A percentile compares a stretch with the other conserved stretches of the same genome.
Conservation (phyloP, 1,140 invertebrate genomes). For the Penaeus chinensis region DNA sequence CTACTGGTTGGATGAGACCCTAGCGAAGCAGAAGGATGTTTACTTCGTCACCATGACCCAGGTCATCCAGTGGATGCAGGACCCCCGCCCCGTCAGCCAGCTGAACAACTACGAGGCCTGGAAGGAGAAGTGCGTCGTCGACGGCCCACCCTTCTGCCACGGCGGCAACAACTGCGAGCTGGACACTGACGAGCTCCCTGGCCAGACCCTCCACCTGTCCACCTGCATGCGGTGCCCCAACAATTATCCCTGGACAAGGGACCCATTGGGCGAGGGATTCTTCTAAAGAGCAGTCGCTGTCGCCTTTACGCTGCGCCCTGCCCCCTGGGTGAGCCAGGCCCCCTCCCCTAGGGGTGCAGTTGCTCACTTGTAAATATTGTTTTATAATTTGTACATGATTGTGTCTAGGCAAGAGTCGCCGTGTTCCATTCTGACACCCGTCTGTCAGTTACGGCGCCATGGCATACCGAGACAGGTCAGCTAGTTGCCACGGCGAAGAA, state of each 20-base stretch:
- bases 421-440: conserved; percentile 16
- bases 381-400: conserved; percentile 61
- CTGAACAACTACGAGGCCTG: conserved; percentile 93
- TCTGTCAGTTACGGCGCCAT: conserved; percentile 1
- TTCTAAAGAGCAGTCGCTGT: conserved; percentile 37
- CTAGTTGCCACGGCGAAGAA: neutral
- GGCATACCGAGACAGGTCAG: too few relatives aligned
- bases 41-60: conserved; percentile 98
- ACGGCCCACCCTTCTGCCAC: conserved; percentile 82
- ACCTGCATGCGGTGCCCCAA: conserved; percentile 91
- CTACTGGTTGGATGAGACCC: conserved; percentile 93
- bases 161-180: conserved; percentile 77
- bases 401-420: conserved; percentile 50
- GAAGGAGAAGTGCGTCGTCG: conserved; percentile 90
- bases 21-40: conserved; percentile 88
- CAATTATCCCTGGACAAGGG: conserved; percentile 94
- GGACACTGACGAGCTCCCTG: conserved; percentile 90
- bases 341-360: conserved; percentile 19
- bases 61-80: conserved; percentile 97
- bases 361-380: conserved; percentile 62
- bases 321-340: conserved; percentile 9
- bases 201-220: conserved; percentile 91
- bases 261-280: conserved; percentile 79
- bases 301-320: neutral
- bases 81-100: conserved; percentile 84